phyloP scores from a whole-genome alignment of 35 echinoderm and acorn worm species.

The Strongylocentrotus purpuratus region DNA sequence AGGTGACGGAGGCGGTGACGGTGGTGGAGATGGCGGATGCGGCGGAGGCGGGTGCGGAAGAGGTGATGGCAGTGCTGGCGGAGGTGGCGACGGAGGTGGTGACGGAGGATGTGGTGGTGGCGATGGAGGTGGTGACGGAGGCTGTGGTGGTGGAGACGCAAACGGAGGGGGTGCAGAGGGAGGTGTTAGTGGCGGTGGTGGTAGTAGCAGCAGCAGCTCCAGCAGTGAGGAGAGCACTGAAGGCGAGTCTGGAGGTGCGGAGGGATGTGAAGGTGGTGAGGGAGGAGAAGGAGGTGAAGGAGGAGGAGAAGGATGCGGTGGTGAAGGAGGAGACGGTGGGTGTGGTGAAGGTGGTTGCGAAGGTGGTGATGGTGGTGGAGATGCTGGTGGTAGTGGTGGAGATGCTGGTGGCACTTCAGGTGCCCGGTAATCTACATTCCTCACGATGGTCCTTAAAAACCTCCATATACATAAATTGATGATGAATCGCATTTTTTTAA shows the following conservation, averaged over 20 bases:
- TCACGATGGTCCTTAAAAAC: not conserved
- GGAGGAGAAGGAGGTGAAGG: not conserved
- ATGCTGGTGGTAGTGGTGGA: not conserved
- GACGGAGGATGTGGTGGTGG: too few relatives aligned
- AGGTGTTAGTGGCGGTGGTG: not conserved
- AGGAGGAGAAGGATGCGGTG: not conserved
- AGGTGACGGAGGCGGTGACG: not conserved
- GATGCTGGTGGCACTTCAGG: not conserved
- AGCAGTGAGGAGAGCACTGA: not conserved
- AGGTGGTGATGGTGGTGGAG: not conserved
- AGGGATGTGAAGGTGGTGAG: not conserved
- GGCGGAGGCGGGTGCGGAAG: not conserved
- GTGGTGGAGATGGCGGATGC: not conserved
- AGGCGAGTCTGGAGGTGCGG: not conserved
- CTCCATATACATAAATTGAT: not conserved
- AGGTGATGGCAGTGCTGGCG: not conserved
- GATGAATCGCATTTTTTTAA: not conserved
- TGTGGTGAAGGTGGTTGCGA: not conserved
- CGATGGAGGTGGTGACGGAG: not conserved
- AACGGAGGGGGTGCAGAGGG: not conserved
- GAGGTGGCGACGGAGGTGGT: not conserved
- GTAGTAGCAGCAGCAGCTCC: not conserved
- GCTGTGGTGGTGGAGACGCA: not conserved
- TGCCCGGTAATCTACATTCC: not conserved
- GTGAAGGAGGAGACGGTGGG: not conserved